Base-by-base conservation (phyloP, 2,113 vertebrate species). In the Saccopteryx bilineata region DNA sequence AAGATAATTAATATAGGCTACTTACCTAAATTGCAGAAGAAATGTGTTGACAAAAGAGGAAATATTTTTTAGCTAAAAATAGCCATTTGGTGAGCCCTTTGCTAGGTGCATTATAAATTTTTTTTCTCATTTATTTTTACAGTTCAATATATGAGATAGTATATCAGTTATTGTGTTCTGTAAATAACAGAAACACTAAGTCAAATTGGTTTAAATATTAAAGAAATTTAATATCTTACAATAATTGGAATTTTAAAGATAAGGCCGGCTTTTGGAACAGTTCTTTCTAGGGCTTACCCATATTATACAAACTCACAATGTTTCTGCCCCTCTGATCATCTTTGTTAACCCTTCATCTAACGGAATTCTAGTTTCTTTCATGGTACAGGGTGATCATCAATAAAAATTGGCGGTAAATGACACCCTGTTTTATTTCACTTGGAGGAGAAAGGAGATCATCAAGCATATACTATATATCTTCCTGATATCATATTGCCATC, bases 191-290 rank as follows among this genome's bases (percentile, higher is more conserved):
- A 97, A 97, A 97, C 85, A 93, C 48, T 85, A 96, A 95, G 89
- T 96, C 89, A 96, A 96, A 93, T 96, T 97, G 95, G 85, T 83
- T 97, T 95, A 97, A 97, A 97, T 97, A 96, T 97, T 97, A 97
- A 97, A 95, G 88, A 97, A 97, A 96, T 96, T 96, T 97, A 97
- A 97, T 97, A 97, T 97, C 94, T 46, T 68, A 95, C 52, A 96
- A 95, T 97, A 97, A 97, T 96, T 97, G 94, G 94, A 97, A 97
- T 96, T 97, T 96, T 28, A 91, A 89, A 97, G 97, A 97, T 97
- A 97, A 97, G 93, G 7, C 5, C 61, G 88, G 69, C 82, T 76
- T 88, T 88, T 24, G 76, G 87, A 94, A 13, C 78, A 78, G 58
- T 88, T 96, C 54, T 91, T 33, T 93, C 86, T 60, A 56, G 54